Evolutionary conservation across 2,888 invertebrate genomes (phyloP), one percentile per base, ranked within the genome.

Genomic region (Perizoma flavofasciatum): DNA sequence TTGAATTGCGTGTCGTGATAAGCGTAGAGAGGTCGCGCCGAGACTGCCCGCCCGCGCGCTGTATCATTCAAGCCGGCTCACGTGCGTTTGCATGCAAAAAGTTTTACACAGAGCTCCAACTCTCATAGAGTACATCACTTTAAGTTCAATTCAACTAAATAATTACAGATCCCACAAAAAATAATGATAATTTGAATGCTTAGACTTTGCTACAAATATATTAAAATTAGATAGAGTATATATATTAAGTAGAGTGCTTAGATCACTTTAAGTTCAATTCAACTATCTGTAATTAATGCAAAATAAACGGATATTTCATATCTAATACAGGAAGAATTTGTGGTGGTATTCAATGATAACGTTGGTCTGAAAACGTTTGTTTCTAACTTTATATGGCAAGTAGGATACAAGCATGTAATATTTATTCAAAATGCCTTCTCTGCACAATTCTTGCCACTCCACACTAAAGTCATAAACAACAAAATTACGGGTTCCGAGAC

Each of bases 11-110:
- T 75, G 82, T 78, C 88, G 89, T 86, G 90, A 89, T 88, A 88
- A 84, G 77, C 86, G 86, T 62, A 62, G 83, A 79, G 83, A 88
- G 88, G 89, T 84, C 85, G 88, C 85, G 80, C 67, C 69, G 76
- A 86, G 86, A 90, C 90, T 90, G 89, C 69, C 74, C 77, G 81
- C 74, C 87, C 77, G 81, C 75, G 72, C 79, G 81, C 75, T 81
- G 77, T 88, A 84, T 83, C 86, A 84, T 82, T 82, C 78, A 83
- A 77, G 83, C 83, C 81, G 83, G 73, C 79, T 86, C 88, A 89
- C 88, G 89, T 89, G 88, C 80, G 82, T 78, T 78, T 75, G 77
- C 82, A 88, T 87, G 89, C 90, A 66, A 68, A 89, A 88, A 83
- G 82, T 79, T 83, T 82, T 79, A 83, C 81, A 76, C 71, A 86